phyloP scores from a whole-genome alignment of 2,888 invertebrate genomes.

The Rhorus exstirpatorius region DNA sequence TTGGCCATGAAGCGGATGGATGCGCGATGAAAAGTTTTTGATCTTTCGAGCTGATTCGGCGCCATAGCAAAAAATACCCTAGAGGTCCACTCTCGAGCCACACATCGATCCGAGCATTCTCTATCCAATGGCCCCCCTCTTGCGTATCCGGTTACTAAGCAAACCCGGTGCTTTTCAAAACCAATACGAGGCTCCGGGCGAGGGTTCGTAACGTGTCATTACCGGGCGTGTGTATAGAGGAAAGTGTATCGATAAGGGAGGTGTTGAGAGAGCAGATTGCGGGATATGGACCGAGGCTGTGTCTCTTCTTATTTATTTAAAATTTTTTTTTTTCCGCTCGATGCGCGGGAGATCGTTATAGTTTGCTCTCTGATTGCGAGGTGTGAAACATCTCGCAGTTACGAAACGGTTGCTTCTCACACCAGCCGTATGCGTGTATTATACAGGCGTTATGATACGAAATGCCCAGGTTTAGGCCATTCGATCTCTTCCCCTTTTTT shows the following conservation, averaged over 20 bases:
- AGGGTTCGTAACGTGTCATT: conserved; percentile 83
- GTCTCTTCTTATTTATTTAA: conserved; percentile 24
- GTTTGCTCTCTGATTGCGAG: conserved; percentile 76
- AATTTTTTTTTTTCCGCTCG: conserved; percentile 42
- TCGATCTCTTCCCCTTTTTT: conserved; percentile 55
- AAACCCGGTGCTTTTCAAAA: conserved; percentile 81
- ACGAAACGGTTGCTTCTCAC: conserved; percentile 47
- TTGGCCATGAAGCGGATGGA: conserved; percentile 19
- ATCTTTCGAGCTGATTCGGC: conserved; percentile 52
- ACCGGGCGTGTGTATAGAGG: conserved; percentile 72
- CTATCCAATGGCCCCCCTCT: neutral
- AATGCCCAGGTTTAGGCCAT: conserved; percentile 60
- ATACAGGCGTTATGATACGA: conserved; percentile 61
- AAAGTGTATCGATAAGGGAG: conserved; percentile 83
- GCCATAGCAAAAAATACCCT: conserved; percentile 11
- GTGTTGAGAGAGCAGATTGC: conserved; percentile 84
- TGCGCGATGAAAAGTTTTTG: conserved; percentile 61
- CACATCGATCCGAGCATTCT: conserved; percentile 8
- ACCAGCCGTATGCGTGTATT: conserved; percentile 11
- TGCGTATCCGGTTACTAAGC: conserved; percentile 82
- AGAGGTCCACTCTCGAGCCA: conserved; percentile 27
- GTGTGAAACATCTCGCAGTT: conserved; percentile 77
- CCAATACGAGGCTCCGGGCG: conserved; percentile 78
- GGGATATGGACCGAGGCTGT: conserved; percentile 75
- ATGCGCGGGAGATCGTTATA: conserved; percentile 42